Conservation (phyloP, 2,113 vertebrate species). For the Hemichromis elongatus region DNA sequence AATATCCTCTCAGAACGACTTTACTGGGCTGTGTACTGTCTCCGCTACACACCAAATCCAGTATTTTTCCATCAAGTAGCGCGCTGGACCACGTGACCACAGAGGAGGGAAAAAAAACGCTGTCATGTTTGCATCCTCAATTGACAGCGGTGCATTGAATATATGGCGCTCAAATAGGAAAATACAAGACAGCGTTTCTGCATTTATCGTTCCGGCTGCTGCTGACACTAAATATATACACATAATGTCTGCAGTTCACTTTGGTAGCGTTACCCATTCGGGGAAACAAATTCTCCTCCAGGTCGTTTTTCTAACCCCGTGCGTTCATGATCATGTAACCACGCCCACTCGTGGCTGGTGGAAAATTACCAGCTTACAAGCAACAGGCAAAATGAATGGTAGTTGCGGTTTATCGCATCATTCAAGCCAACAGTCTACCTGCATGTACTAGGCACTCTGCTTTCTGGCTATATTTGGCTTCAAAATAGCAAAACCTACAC, state of each 20-base stretch:
- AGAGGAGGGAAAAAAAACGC: neutral
- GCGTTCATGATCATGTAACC: conserved; percentile 73
- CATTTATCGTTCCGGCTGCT: neutral
- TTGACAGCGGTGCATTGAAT: conserved; percentile 14
- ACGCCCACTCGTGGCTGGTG: conserved; percentile 82
- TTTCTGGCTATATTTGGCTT: neutral
- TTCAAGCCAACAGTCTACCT: neutral
- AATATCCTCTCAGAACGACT: conserved; percentile 58
- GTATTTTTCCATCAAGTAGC: conserved; percentile 84
- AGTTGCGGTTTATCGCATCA: conserved; percentile 9
- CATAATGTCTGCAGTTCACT: neutral
- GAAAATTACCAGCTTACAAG: conserved; percentile 83
- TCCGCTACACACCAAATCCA: conserved; percentile 73
- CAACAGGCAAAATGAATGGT: conserved; percentile 67
- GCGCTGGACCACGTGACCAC: conserved; percentile 72
- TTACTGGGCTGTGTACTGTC: conserved; percentile 59
- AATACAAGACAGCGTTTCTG: neutral
- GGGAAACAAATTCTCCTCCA: conserved; percentile 32
- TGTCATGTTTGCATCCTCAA: conserved; percentile 64
- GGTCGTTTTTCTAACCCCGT: conserved; percentile 65
- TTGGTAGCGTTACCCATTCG: neutral
- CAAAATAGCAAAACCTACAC: neutral
- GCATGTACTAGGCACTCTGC: neutral
- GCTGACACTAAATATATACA: neutral
- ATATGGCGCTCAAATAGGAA: neutral